Base-by-base conservation (phyloP, 2,888 invertebrate genomes). In the Amphimallon solstitiale region DNA sequence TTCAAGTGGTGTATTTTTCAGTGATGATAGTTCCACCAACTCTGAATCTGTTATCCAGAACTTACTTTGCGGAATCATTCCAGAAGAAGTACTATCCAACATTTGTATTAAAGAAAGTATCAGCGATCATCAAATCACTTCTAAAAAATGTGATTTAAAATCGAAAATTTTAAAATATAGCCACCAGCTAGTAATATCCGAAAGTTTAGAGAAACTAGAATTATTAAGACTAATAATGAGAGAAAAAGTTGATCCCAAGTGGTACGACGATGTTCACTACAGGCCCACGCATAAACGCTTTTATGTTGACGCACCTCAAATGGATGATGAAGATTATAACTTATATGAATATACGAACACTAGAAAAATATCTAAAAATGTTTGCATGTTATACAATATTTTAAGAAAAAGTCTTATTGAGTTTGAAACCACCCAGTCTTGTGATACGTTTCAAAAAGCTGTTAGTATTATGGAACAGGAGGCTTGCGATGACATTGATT, bases 291-390 rank as follows among this genome's bases (percentile, higher is more conserved):
- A 59, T 3, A 14, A 43, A 14, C 14, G 56, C 14, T 59, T 59
- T 17, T 21, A 38, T 2, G 3, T 5, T 0, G 56, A 59, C 6
- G 9, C 5, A 1, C 7, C 29, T 5, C 23, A 23, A 5, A 29
- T 5, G 2, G 54, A 54, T 14, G 52, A 17, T 2, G 45, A 45
- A 0, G 56, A 59, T n/a, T 59, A 43, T 12, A 43, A 23, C 43
- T 21, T 59, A 9, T 43, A 59, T 17, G 43, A 29, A 29, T 59
- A 59, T 9, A 59, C 56, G 3, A 59, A 59, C 9, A 43, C 10
- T 4, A 59, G 56, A 6, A 59, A 59, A 15, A 2, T 43, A 17
- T 10, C 40, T 9, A 59, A 59, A 15, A n/a, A 38, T n/a, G 15
- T 59, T 14, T 59, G 43, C 23, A 9, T 43, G 10, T 15, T 59